These are phyloP conservation scores for Yponomeuta malinellus DNA, from an alignment of 2,888 invertebrate genomes.

Conservation along the genomic window DNA sequence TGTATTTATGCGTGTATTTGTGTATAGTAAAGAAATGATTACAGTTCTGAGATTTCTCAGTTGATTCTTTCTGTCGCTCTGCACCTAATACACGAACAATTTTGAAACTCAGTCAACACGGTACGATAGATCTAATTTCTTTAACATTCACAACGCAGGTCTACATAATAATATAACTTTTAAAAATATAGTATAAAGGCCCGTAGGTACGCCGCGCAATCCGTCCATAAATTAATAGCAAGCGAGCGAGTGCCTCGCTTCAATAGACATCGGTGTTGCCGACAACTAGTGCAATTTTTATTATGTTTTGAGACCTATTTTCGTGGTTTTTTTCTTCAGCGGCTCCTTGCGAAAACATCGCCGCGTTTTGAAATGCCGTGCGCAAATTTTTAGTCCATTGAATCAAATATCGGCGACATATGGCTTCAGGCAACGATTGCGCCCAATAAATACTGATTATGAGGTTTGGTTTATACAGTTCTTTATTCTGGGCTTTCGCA, in stretches of 20 bases:
- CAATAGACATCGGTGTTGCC: constrained; percentile 50
- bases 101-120: no score
- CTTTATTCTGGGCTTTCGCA: no score
- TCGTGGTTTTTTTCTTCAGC: background rate
- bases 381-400: constrained; percentile 21
- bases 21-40: no score
- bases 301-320: constrained; percentile 21
- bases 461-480: constrained; percentile 1
- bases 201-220: background rate
- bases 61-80: no score
- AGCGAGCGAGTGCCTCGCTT: constrained; percentile 42
- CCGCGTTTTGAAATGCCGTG: constrained; percentile 13
- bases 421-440: constrained; percentile 10
- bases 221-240: background rate
- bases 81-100: no score
- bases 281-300: constrained; percentile 29
- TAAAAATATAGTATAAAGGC: background rate
- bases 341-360: constrained; percentile 16
- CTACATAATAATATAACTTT: background rate
- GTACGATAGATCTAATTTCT: no score
- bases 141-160: no score
- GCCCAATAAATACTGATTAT: constrained; percentile 11
- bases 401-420: constrained; percentile 17
- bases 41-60: no score
- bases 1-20: no score